Evolutionary conservation across 1,140 invertebrate species (phyloP), one percentile per base, ranked within the genome.

Genomic region (Ruditapes philippinarum): DNA sequence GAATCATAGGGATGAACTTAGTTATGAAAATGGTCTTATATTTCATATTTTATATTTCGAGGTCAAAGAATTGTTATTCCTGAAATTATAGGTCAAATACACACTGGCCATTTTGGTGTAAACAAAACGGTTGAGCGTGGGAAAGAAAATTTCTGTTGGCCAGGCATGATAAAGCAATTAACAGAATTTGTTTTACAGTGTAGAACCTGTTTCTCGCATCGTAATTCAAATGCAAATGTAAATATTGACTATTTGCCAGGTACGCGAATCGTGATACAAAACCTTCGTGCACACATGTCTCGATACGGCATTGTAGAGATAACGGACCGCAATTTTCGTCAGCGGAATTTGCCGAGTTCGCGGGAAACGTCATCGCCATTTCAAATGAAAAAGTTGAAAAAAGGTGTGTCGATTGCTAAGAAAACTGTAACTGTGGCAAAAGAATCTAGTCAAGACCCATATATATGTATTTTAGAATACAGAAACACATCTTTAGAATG

Each of bases 1-100:
- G 86, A 84, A 89, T 73, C 78, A 79, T 40, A 5, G 90, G 22
- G 89, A 91, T 28, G 78, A 87, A 28, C 33, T 78, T 25, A 60
- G 51, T 17, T 12, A 40, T 33, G 45, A 14, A 19, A 38, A 78
- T 74, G 85, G 62, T 33, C 22, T 54, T 4, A 49, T 49, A 49
- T 17, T 49, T 49, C n/a, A n/a, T n/a, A n/a, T n/a, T n/a, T n/a
- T n/a, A n/a, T n/a, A n/a, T n/a, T n/a, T n/a, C n/a, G n/a, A n/a
- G n/a, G n/a, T n/a, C n/a, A n/a, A n/a, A n/a, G n/a, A n/a, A n/a
- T n/a, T n/a, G n/a, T n/a, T n/a, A n/a, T n/a, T n/a, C n/a, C n/a
- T n/a, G n/a, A n/a, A n/a, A n/a, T 57, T 68, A 36, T 33, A 65
- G 25, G 62, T 65, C 33, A 12, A 19, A 9, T 33, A n/a, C 25